Percentiles rank a stretch among this genome's conserved stretches.
Conservation (phyloP, 2,797 vertebrate genomes). For the Cossypha heuglini region DNA sequence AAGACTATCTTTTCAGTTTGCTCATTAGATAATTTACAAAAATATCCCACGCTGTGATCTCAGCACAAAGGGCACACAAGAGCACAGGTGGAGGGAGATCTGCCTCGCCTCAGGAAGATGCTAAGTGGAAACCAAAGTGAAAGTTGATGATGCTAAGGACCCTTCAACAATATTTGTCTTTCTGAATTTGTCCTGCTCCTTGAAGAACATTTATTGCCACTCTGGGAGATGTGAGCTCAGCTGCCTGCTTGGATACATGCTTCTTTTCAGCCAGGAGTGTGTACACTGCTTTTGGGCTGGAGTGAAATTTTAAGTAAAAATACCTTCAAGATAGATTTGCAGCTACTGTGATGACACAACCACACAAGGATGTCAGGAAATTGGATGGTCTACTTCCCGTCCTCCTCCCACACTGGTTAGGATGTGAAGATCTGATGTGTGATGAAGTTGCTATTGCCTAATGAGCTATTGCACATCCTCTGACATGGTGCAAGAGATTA, state of each 20-base stretch:
- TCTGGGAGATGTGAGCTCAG: not conserved
- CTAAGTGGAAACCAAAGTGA: not conserved
- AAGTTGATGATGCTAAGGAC: not conserved
- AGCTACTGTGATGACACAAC: not conserved
- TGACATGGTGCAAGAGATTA: not conserved
- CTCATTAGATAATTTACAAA: conserved; percentile 88
- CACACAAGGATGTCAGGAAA: not conserved
- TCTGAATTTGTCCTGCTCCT: not conserved
- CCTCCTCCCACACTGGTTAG: not conserved
- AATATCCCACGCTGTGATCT: conserved; percentile 83
- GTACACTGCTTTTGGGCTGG: not conserved
- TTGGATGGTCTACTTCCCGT: not conserved
- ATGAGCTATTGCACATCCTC: not conserved
- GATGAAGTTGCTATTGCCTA: conserved; percentile 10
- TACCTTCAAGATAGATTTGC: conserved; percentile 5
- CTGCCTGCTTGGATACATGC: not conserved
- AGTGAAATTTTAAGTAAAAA: not conserved
- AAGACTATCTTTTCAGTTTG: conserved; percentile 84
- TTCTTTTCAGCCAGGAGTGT: not conserved
- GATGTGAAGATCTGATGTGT: not conserved
- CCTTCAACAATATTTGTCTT: not conserved
- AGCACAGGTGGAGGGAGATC: conserved; percentile 7
- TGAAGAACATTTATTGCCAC: not conserved
- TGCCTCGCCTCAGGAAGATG: not conserved
- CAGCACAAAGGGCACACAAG: conserved; percentile 27